Base-by-base conservation (phyloP, 2,113 vertebrate genomes). In the Tetrao urogallus region DNA sequence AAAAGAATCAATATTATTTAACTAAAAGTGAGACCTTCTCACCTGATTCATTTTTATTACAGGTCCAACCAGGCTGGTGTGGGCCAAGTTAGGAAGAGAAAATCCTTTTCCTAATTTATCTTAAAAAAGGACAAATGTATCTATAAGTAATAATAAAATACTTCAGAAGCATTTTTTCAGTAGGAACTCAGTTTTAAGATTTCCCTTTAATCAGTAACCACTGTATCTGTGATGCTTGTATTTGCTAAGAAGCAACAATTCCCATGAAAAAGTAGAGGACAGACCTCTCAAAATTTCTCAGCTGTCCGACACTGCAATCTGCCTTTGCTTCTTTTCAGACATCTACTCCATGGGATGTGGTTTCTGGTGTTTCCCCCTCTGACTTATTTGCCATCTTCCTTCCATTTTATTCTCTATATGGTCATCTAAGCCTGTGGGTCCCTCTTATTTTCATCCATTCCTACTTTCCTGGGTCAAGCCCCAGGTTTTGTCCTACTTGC, bases 21-120 rank as follows among this genome's bases (percentile, higher is more conserved):
- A 58, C 40, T 86, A 69, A 38, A 89, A 64, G 81, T 69, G 5
- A 2, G 7, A 5, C 57, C 57, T 90, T 89, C 96, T 98, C 81
- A 97, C 96, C 97, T 95, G 82, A n/a, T 97, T 87, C 0, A 97
- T 94, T 95, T 97, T 78, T 83, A 97, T 92, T 58, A 93, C 83
- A 70, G 96, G 88, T 74, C 95, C 95, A 88, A 92, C n/a, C 4
- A 97, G 40, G n/a, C 78, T 96, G 91, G 96, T 88, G 11, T 95
- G 93, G 43, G 94, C 30, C 43, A 96, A 91, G 50, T 86, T 95
- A 79, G 90, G 95, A 81, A 97, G 91, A 58, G 93, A 91, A 92
- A 97, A 95, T 89, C 93, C 97, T 93, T 93, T 97, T 81, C 94
- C 91, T 75, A 98, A 34, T 93, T 95, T 96, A 93, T 96, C 96